Percentiles rank a stretch among this genome's conserved stretches.
phyloP scores from a whole-genome alignment of 2,113 vertebrate genomes.

The Xenopus borealis region DNA sequence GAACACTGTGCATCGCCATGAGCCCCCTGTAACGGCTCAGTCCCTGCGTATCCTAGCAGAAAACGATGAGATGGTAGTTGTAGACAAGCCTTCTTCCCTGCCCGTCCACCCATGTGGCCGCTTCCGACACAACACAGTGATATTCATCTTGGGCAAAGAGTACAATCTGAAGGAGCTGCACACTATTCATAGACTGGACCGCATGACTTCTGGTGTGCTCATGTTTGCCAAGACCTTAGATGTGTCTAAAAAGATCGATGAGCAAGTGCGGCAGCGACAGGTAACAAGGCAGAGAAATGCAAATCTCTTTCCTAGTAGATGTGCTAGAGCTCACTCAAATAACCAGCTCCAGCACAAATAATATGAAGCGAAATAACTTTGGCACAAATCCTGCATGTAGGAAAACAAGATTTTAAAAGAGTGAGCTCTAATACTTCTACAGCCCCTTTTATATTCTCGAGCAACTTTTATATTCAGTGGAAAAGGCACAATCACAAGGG shows the following conservation, averaged over 20 bases:
- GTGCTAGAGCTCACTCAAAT: too few species aligned
- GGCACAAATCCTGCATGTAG: too few species aligned
- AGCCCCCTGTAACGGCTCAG: conserved; percentile 83
- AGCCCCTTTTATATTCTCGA: too few species aligned
- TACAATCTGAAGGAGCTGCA: conserved; percentile 80
- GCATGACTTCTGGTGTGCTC: conserved; percentile 91
- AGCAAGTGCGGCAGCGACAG: conserved; percentile 88
- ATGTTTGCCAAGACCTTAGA: conserved; percentile 86
- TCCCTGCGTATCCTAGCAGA: conserved; percentile 79
- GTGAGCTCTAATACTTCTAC: too few species aligned
- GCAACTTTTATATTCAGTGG: too few species aligned
- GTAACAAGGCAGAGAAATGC: too few species aligned
- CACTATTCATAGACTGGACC: conserved; percentile 88
- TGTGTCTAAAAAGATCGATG: conserved; percentile 85
- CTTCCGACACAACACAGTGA: conserved; percentile 92
- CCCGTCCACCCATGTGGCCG: conserved; percentile 94
- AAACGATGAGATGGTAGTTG: conserved; percentile 82
- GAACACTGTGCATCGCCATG: conserved; percentile 92
- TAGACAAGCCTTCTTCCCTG: conserved; percentile 92
- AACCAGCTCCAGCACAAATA: too few species aligned
- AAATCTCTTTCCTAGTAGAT: too few species aligned
- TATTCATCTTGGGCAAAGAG: conserved; percentile 96
- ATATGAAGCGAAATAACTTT: too few species aligned
- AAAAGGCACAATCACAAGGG: too few species aligned
- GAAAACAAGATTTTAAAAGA: too few species aligned